These are phyloP conservation scores for Troides helena DNA, from an alignment of 2,888 invertebrate species.

Conservation along the genomic window DNA sequence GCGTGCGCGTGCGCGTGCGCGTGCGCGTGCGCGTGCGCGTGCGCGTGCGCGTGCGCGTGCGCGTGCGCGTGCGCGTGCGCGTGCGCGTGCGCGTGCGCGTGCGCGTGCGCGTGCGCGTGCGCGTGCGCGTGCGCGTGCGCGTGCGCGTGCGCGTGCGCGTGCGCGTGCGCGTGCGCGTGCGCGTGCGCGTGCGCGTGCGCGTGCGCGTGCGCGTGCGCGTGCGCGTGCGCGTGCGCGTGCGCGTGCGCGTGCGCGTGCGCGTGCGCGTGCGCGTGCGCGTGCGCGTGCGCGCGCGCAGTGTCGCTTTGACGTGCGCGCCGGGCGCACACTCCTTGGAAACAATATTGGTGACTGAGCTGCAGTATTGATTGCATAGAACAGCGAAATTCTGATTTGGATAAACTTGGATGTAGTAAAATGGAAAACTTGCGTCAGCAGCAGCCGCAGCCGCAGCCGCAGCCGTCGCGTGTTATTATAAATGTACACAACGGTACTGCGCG, in stretches of 20 bases:
- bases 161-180: slow-evolving; percentile 48
- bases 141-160: slow-evolving; percentile 42
- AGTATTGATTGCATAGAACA: too few species aligned
- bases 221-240: slow-evolving; percentile 43
- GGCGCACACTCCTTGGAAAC: too few species aligned
- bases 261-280: slow-evolving; percentile 48
- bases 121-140: slow-evolving; percentile 41
- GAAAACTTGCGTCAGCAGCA: too few species aligned
- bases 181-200: slow-evolving; percentile 57
- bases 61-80: slow-evolving; percentile 51
- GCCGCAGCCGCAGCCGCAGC: too few species aligned
- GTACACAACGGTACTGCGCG: too few species aligned
- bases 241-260: slow-evolving; percentile 46
- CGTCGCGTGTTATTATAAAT: too few species aligned
- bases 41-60: slow-evolving; percentile 48
- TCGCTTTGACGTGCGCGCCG: too few species aligned
- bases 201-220: slow-evolving; percentile 44
- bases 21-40: slow-evolving; percentile 34
- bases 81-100: slow-evolving; percentile 41
- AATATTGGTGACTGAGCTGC: too few species aligned
- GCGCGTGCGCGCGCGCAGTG: slow-evolving; percentile 16
- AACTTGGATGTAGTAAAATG: too few species aligned
- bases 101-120: slow-evolving; percentile 42
- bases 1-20: slow-evolving; percentile 49
- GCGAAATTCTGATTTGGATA: too few species aligned